Evolutionary conservation across 2,888 invertebrate species (phyloP), one percentile per base, ranked within the genome.

Genomic region (Muscina levida): DNA sequence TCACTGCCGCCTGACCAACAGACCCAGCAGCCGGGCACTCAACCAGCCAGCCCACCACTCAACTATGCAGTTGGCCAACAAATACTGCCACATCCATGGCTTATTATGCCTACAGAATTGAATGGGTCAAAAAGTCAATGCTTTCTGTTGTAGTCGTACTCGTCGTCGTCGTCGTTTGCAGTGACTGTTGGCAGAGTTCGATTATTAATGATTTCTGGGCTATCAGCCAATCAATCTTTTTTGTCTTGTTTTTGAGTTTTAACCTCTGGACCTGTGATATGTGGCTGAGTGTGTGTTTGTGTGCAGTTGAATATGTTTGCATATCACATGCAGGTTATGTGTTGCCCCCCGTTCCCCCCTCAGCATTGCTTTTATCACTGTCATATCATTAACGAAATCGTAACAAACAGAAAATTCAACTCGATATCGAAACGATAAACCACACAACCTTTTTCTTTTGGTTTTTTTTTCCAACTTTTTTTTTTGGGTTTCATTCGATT

Each of bases 321-420:
- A 81, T 72, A 51, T 53, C 31, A 65, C 19, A 71, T 44, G 57
- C 77, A 67, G 71, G 71, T 70, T 57, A 37, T 22, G 37, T 17
- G n/a, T 42, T 62, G 10, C 5, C 13, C 56, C 51, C 22, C 51
- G 1, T 48, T 22, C 17, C 37, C 4, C 19, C 8, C 37, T 31
- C 3, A 5, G 31, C 31, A 8, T 13, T 42, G 2, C 19, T 4
- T 2, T 37, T 17, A 17, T 51, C 37, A 39, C 67, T 67, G 22
- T 68, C 37, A 73, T 74, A 74, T 81, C 77, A 81, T 72, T 77
- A 81, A 81, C 62, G 22, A 76, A 77, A 77, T 65, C 76, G 66
- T 70, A 77, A 67, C 66, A n/a, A n/a, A 5, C 31, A 31, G 53
- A 71, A 59, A 37, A 37, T 31, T 51, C 53, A 48, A 31, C 13